Base-by-base conservation (phyloP, 2,113 vertebrate species). In the Rhea pennata region DNA sequence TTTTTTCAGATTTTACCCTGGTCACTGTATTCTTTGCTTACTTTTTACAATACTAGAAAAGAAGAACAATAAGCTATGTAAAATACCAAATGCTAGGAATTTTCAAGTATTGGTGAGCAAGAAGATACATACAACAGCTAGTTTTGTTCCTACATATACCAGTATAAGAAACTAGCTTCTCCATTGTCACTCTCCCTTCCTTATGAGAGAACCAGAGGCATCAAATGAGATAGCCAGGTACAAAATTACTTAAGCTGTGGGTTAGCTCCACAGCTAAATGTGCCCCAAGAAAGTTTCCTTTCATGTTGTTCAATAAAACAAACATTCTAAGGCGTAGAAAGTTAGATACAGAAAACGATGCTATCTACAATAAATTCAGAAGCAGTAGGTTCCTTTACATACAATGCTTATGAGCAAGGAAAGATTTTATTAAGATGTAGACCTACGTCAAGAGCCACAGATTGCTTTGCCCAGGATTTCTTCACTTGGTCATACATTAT, bases 401-500 rank as follows among this genome's bases (percentile, higher is more conserved):
- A 15, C 48, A 29, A 71, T 11, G 39, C 14, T 65, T 69, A 26
- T 12, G 36, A 62, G 46, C 40, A 85, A 77, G 26, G 79, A 84
- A 80, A 85, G 13, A 19, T 73, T 88, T 85, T 65, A 75, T 23
- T 14, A 50, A 72, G 44, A 36, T 84, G 36, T 19, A 84, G 78
- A 98, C 99, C 98, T 98, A 99, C 99, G 13, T 99, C 99, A 95
- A 99, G 98, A 98, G 99, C 99, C 93, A 99, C 99, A 3, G 99
- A 99, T 88, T 99, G 99, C 95, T 99, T 99, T 90, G 99, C 99
- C 99, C 99, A 99, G 44, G 99, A 99, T 97, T 99, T 99, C 98
- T 99, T 99, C 98, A 99, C 99, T 98, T 99, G 99, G 96, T 99
- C 98, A 23, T 99, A 99, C 99, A 99, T 99, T 97, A 99, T 99